Percentiles rank a stretch among this genome's conserved stretches.
Evolutionary conservation across 2,888 invertebrate genomes (phyloP).

Genomic region (Dicyrtoma fusca): DNA sequence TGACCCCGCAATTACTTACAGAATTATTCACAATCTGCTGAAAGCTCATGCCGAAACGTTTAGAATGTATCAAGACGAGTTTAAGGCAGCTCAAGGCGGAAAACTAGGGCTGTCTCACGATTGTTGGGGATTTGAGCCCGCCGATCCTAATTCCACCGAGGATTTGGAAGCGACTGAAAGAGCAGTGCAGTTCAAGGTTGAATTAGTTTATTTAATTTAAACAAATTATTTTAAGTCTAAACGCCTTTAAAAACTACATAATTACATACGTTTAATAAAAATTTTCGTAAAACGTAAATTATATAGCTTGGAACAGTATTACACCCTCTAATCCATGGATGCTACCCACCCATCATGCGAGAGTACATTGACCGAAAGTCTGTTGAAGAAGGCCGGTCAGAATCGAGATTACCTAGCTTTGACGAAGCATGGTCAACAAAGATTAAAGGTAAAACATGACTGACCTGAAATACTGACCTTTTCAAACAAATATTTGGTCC

Average conservation of each 20-base stretch:
- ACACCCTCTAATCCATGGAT: slow-evolving; percentile 53
- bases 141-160: slow-evolving; percentile 16
- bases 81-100: slow-evolving; percentile 6
- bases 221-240: no score
- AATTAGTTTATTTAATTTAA: no score
- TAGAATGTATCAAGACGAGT: slow-evolving; percentile 27
- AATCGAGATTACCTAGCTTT: slow-evolving; percentile 52
- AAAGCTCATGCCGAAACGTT: slow-evolving; percentile 28
- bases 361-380: slow-evolving; percentile 58
- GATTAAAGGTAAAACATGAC: slow-evolving; percentile 51
- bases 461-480: neutral
- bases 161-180: slow-evolving; percentile 46
- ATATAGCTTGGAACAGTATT: slow-evolving; percentile 47
- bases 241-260: no score
- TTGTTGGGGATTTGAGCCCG: slow-evolving; percentile 28
- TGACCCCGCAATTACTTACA: slow-evolving; percentile 1
- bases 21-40: slow-evolving; percentile 17
- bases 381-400: slow-evolving; percentile 57
- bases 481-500: neutral
- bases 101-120: slow-evolving; percentile 28
- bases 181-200: slow-evolving; percentile 46
- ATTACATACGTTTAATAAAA: no score
- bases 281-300: no score
- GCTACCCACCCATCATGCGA: slow-evolving; percentile 59
- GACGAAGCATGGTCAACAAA: slow-evolving; percentile 47